Percentiles rank a stretch among this genome's conserved stretches.
Evolutionary conservation across 2,113 vertebrate species (phyloP).

Genomic region (Pelusios castaneus): DNA sequence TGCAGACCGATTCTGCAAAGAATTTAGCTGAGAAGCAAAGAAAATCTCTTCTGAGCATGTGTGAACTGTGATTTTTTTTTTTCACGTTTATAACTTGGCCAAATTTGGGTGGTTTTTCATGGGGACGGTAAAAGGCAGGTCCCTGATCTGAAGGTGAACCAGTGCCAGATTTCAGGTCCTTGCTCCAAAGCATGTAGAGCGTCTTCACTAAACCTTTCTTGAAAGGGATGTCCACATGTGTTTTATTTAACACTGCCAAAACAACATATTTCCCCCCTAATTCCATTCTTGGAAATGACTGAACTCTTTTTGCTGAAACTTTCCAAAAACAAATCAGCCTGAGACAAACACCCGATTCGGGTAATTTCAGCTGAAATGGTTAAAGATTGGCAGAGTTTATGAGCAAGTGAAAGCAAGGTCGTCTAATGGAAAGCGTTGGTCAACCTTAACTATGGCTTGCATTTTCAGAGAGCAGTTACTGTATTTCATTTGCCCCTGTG

Average conservation of each 20-base stretch:
- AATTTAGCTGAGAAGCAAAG: background rate
- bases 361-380: constrained; percentile 43
- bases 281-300: constrained; percentile 41
- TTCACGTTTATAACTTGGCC: background rate
- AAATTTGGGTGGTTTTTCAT: constrained; percentile 17
- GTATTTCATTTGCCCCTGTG: background rate
- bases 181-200: background rate
- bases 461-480: background rate
- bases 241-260: constrained; percentile 7
- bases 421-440: constrained; percentile 3
- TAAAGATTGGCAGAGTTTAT: constrained; percentile 23
- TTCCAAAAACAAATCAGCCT: constrained; percentile 9
- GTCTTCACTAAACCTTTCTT: background rate
- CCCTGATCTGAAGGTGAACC: background rate
- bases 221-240: no score
- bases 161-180: constrained; percentile 25
- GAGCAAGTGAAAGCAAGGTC: constrained; percentile 21
- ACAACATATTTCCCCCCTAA: constrained; percentile 26
- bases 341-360: constrained; percentile 47
- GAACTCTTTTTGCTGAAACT: constrained; percentile 23
- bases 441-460: background rate
- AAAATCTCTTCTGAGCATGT: background rate
- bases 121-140: constrained; percentile 6
- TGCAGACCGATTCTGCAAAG: background rate
- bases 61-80: constrained; percentile 11